Evolutionary conservation across 2,113 vertebrate genomes (phyloP), one percentile per base, ranked within the genome.

Genomic region (Falcunculus frontatus): DNA sequence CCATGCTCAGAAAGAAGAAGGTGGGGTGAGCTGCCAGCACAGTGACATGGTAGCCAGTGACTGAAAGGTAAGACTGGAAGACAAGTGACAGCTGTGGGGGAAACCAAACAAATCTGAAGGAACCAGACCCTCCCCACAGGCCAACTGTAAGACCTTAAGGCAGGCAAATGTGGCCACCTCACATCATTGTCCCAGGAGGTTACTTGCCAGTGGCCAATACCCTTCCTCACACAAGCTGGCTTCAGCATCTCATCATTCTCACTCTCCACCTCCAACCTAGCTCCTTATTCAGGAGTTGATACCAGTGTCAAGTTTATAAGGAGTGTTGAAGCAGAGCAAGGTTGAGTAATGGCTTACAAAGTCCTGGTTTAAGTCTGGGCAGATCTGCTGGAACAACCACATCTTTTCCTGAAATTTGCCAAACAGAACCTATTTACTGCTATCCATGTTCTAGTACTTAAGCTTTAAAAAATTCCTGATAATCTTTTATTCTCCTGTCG

Each of bases 1-100:
- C 62, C 13, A 12, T 10, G 41, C n/a, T 69, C 13, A 21, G 56
- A 4, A 19, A 65, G 33, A 10, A 53, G 41, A 30, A 44, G 33
- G 41, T 7, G 22, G n/a, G 41, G 46, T 21, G 26, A 62, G 69
- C 32, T 62, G 50, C 65, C 64, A 50, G 72, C 29, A 47, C 17
- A 42, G 42, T 3, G 25, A 46, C 4, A 1, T 0, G 7, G 37
- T 3, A 65, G n/a, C 42, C 46, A 25, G 8, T 17, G 17, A 56
- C 65, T 81, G 16, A 46, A 37, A 73, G 20, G 4, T 6, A 16
- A 50, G n/a, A 42, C 22, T 49, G 23, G 37, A 68, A 73, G 25
- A 9, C 8, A 55, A 75, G 55, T 6, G 15, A 60, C 1, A 60
- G 35, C 16, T 39, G 56, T 9, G 14, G n/a, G 73, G n/a, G 37